Conservation (phyloP, 92 coral and sea anemone genomes). For the Isaurus tuberculatus region DNA sequence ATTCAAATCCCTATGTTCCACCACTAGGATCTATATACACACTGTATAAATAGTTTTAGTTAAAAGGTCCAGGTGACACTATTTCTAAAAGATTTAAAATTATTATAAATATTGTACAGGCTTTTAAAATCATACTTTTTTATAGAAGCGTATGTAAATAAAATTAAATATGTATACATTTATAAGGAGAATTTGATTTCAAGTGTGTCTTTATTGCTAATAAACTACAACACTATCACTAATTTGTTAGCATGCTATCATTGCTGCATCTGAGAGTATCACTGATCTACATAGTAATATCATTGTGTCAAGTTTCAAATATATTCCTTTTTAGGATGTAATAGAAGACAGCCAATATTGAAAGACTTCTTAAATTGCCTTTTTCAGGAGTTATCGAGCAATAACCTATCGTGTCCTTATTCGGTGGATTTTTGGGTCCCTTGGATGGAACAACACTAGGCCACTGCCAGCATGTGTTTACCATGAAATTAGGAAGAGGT, state of each 20-base stretch:
- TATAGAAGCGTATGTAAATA: background rate
- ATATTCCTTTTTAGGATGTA: constrained; percentile 15
- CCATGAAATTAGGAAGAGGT: constrained; percentile 14
- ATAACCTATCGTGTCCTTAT: constrained; percentile 10
- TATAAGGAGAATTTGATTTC: constrained; percentile 5
- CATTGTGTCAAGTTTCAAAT: constrained; percentile 20
- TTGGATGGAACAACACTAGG: constrained; percentile 24
- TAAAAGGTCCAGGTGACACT: background rate
- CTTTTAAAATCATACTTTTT: constrained; percentile 3
- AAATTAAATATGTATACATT: background rate
- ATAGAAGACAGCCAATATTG: constrained; percentile 4
- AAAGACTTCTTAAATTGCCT: background rate
- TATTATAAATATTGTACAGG: constrained; percentile 5
- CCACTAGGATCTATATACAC: background rate
- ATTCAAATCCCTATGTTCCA: no score
- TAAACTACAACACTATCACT: constrained; percentile 1
- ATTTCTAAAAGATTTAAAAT: background rate
- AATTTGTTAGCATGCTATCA: background rate
- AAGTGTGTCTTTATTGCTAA: background rate
- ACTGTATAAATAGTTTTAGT: background rate
- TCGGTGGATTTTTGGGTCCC: constrained; percentile 21
- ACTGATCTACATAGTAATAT: constrained; percentile 20
- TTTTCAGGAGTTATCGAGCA: constrained; percentile 5
- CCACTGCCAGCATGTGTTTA: constrained; percentile 25
- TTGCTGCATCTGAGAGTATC: constrained; percentile 17